These are phyloP conservation scores for Camptogramma bilineatum DNA, from an alignment of 2,888 invertebrate species.

Conservation along the genomic window DNA sequence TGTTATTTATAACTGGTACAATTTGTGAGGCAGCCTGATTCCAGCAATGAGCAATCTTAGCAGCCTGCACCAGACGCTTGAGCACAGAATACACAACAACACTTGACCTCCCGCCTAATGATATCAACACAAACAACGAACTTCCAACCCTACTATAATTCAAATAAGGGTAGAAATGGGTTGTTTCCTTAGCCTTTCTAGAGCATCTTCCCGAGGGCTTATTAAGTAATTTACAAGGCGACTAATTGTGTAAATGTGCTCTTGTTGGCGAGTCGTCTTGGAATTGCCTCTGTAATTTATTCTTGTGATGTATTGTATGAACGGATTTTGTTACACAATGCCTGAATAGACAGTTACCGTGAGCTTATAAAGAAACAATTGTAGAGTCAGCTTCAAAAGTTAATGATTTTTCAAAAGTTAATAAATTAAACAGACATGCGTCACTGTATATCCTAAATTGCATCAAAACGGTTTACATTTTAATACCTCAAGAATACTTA, in stretches of 20 bases:
- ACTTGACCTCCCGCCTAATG: conserved; percentile 29
- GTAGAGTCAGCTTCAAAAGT: neutral
- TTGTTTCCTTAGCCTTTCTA: neutral
- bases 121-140: conserved; percentile 3
- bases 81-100: conserved; percentile 27
- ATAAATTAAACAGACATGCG: too few relatives aligned
- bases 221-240: conserved; percentile 35
- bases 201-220: conserved; percentile 26
- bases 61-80: conserved; percentile 20
- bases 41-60: conserved; percentile 23
- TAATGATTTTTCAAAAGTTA: too few relatives aligned
- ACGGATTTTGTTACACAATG: neutral
- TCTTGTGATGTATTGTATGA: conserved; percentile 8
- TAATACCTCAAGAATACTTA: too few relatives aligned
- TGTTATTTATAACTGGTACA: neutral
- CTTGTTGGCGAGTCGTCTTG: conserved; percentile 24
- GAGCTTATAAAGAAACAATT: neutral
- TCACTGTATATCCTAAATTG: too few relatives aligned
- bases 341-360: neutral
- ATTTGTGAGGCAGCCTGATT: neutral
- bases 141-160: neutral
- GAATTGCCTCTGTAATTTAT: conserved; percentile 21
- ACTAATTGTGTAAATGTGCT: conserved; percentile 29
- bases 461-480: too few relatives aligned
- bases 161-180: neutral